Evolutionary conservation across 2,888 invertebrate species (phyloP), one percentile per base, ranked within the genome.

Genomic region (Marronus borbonicus): DNA sequence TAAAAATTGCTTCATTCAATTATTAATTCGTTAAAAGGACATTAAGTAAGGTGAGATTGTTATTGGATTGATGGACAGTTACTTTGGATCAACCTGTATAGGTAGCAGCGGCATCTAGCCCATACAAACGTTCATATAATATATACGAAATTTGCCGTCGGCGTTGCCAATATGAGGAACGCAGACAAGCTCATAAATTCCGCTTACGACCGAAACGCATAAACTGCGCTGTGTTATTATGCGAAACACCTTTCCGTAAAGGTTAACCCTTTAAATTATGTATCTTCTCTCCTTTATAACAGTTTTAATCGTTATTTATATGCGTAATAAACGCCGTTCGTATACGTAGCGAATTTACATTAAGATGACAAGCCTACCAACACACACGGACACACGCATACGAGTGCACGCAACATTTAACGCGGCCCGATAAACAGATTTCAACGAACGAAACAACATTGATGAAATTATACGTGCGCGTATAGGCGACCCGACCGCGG

Each of bases 191-290:
- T 70, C 81, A 83, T 84, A 84, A 85, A 85, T 84, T 82, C 81
- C 79, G 79, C 81, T 82, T 83, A 83, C 81, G 83, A 82, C 83
- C 55, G 83, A 84, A 83, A 82, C 83, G 83, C 81, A 84, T 83
- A 84, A 84, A 84, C 84, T 84, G 84, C 84, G 84, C 84, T 83
- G 81, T 50, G 80, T 83, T 83, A 85, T 84, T 83, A 84, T 82
- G 81, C 82, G 81, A 82, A 70, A 82, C 82, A 83, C 82, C 83
- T 84, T 84, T 84, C 70, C 81, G 81, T 81, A 79, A 80, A 76
- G 80, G 80, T 79, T 80, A 80, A 80, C 74, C 80, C 79, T 79
- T 79, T 81, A 79, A 79, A 80, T 81, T 80, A 81, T 80, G 80
- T 78, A 70, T 58, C 70, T 70, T 58, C 70, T 55, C 70, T 52